These are phyloP conservation scores for Tenebrosternarchus preto DNA, from an alignment of 2,113 vertebrate genomes.

Conservation along the genomic window DNA sequence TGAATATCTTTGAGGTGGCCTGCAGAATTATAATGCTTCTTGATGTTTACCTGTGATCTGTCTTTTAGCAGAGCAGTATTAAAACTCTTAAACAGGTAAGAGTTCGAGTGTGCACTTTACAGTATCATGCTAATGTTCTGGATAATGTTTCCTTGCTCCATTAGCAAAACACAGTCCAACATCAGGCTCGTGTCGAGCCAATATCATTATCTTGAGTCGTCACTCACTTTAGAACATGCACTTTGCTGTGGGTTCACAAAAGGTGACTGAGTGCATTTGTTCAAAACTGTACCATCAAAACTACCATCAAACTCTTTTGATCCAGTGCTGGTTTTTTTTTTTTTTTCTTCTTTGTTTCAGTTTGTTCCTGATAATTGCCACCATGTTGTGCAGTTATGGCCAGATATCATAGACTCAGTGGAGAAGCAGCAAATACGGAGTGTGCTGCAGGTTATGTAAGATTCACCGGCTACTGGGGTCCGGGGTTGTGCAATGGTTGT, in stretches of 20 bases:
- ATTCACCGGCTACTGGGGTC: not conserved
- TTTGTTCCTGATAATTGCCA: constrained; percentile 60
- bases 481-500: constrained; percentile 43
- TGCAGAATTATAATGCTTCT: not conserved
- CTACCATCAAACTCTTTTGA: constrained; percentile 21
- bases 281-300: not conserved
- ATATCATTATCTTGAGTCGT: not conserved
- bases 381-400: constrained; percentile 61
- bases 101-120: not conserved
- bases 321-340: constrained; percentile 19
- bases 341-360: constrained; percentile 34
- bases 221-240: not conserved
- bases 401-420: constrained; percentile 64
- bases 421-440: constrained; percentile 39
- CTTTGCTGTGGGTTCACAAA: not conserved
- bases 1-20: not conserved
- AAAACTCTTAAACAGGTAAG: not conserved
- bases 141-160: not conserved
- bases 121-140: not conserved
- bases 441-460: constrained; percentile 44
- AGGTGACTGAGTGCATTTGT: constrained; percentile 34
- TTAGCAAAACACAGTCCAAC: not conserved
- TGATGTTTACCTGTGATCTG: not conserved
- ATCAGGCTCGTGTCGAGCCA: not conserved
- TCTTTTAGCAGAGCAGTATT: not conserved